Base-by-base conservation (phyloP, 1,140 invertebrate species). In the Drosophila yakuba region DNA sequence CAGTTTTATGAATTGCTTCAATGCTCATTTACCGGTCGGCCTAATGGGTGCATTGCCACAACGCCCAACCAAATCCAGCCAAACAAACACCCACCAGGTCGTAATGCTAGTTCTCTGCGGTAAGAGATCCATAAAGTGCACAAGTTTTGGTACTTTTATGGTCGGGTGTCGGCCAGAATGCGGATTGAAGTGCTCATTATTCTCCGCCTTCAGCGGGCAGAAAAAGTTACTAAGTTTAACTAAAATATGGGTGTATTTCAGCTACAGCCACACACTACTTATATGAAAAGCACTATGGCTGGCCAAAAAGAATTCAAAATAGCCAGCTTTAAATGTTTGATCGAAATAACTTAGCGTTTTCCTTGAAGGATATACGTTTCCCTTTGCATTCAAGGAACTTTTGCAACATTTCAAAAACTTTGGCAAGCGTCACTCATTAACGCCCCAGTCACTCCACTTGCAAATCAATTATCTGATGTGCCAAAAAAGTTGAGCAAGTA, bases 1-100 rank as follows among this genome's bases (percentile, higher is more conserved):
- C 78, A 64, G 77, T 88, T 88, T 88, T 84, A 88, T 88, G 84
- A 88, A 88, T 88, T 88, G 84, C 79, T 90, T 88, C 80, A 88
- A 90, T 89, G 76, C 85, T 80, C 85, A 88, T 88, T 88, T 88
- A 84, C 84, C 85, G 80, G 80, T 88, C 66, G 61, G 68, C 68
- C 73, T 88, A 88, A 88, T 88, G 83, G 84, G 80, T 84, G 84
- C 84, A 88, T 84, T 89, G 80, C 73, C 84, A 36, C 41, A 64
- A 55, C 25, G 25, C 32, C 32, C 28, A 10, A 0, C 23, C 38
- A 17, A 20, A 20, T 35, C 61, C 36, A 12, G 11, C 47, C 51
- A 20, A 20, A 20, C 20, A 20, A 20, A 20, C 20, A 35, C 64
- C 11, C 44, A 50, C 36, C 20, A 35, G 68, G 20, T 50, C 44